Evolutionary conservation across 2,888 invertebrate genomes (phyloP).

Genomic region (Callimorpha dominula): DNA sequence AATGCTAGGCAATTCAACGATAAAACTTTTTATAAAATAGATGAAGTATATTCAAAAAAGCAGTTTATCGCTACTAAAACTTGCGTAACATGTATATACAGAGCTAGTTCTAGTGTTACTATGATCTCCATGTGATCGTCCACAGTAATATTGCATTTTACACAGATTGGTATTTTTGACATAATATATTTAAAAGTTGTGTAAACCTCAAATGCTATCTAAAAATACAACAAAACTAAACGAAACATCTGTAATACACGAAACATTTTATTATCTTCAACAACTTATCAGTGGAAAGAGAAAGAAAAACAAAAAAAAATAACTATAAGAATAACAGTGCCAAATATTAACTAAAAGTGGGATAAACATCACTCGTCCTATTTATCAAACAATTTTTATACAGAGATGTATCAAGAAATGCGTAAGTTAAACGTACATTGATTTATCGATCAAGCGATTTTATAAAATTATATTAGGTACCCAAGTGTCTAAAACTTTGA

Average conservation of each 20-base stretch:
- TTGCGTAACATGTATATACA: constrained; percentile 69
- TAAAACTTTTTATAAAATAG: constrained; percentile 56
- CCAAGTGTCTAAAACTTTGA: constrained; percentile 73
- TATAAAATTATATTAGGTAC: constrained; percentile 73
- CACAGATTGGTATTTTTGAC: constrained; percentile 49
- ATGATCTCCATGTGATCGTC: constrained; percentile 38
- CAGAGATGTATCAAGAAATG: constrained; percentile 47
- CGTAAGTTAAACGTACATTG: constrained; percentile 50
- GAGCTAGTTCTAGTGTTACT: constrained; percentile 61
- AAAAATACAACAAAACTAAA: constrained; percentile 65
- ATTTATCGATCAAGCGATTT: constrained; percentile 67
- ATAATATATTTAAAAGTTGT: constrained; percentile 32
- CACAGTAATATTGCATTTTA: constrained; percentile 50
- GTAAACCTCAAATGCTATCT: constrained; percentile 42
- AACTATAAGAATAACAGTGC: constrained; percentile 83
- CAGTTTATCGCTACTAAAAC: constrained; percentile 59
- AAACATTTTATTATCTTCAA: constrained; percentile 79
- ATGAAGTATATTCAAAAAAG: constrained; percentile 61
- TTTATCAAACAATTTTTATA: constrained; percentile 43
- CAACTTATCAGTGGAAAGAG: constrained; percentile 74
- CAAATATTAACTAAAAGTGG: constrained; percentile 74
- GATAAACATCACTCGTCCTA: constrained; percentile 58
- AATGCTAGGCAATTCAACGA: constrained; percentile 61
- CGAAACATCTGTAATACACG: constrained; percentile 73
- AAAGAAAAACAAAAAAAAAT: constrained; percentile 74